Evolutionary conservation across 2,113 vertebrate species (phyloP).

Genomic region (Prolemur simus): DNA sequence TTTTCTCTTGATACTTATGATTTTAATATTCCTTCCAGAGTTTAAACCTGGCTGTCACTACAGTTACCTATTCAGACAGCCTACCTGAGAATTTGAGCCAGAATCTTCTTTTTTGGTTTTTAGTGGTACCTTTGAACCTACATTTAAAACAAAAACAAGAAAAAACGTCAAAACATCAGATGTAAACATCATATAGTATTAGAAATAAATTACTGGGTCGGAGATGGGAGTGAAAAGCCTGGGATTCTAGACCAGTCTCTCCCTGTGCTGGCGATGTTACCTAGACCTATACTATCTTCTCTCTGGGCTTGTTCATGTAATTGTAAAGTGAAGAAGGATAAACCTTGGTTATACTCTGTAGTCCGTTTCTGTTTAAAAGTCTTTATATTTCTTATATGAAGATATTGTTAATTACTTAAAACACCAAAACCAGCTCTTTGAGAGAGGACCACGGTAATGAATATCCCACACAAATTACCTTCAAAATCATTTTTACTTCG

Average conservation of each 20-base stretch:
- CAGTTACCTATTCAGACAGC: neutral
- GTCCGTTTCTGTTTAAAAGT: neutral
- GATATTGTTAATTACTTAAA: neutral
- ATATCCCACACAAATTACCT: neutral
- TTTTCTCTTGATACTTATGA: neutral
- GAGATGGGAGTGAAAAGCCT: neutral
- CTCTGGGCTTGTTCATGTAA: neutral
- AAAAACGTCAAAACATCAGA: neutral
- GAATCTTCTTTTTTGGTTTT: conserved; percentile 78
- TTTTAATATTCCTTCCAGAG: neutral
- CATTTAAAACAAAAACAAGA: neutral
- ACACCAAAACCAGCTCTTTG: neutral
- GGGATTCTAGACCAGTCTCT: neutral
- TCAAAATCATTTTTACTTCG: neutral
- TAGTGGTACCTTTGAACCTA: conserved; percentile 73
- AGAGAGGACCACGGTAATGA: neutral
- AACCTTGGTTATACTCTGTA: neutral
- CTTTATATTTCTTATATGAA: neutral
- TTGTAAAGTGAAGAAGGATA: neutral
- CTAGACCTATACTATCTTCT: neutral
- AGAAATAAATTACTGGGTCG: neutral
- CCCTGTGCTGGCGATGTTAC: neutral
- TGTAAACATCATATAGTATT: neutral
- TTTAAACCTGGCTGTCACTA: neutral
- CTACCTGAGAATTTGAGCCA: conserved; percentile 85